A percentile compares a stretch with the other conserved stretches of the same genome.
Evolutionary conservation across 1,140 invertebrate species (phyloP).

Genomic region (Rhyzopertha dominica): DNA sequence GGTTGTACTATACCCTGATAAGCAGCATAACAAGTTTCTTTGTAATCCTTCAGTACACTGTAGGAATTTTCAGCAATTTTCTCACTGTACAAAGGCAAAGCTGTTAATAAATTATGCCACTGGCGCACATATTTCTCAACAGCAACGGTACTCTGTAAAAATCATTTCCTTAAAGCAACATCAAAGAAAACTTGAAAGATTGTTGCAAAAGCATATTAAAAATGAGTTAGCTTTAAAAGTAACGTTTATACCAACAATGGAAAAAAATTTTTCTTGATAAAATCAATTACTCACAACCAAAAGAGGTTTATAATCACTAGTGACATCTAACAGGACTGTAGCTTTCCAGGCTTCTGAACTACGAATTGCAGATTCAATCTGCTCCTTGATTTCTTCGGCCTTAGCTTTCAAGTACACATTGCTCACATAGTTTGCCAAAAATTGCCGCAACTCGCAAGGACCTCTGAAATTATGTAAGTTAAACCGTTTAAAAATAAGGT

Average conservation of each 20-base stretch:
- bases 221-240: constrained; percentile 1
- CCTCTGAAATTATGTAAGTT: constrained; percentile 48
- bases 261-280: constrained; percentile 1
- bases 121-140: constrained; percentile 68
- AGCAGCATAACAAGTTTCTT: constrained; percentile 68
- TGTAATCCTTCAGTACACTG: constrained; percentile 65
- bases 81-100: constrained; percentile 66
- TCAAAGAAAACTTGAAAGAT: neutral
- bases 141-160: constrained; percentile 63
- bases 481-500: too few relatives aligned
- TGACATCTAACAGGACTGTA: constrained; percentile 61
- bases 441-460: constrained; percentile 65
- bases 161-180: constrained; percentile 7
- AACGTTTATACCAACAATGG: constrained; percentile 10
- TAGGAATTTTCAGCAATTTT: constrained; percentile 66
- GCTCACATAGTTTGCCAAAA: constrained; percentile 70
- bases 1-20: constrained; percentile 75
- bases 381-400: constrained; percentile 54
- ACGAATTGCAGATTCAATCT: constrained; percentile 64
- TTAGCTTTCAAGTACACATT: constrained; percentile 62
- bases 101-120: constrained; percentile 62
- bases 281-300: constrained; percentile 53
- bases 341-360: constrained; percentile 69
- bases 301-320: constrained; percentile 61
- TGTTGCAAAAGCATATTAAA: neutral